A percentile compares a stretch with the other conserved stretches of the same genome.
These are phyloP conservation scores for Petrophora chlorosata DNA, from an alignment of 2,888 invertebrate genomes.

Conservation along the genomic window DNA sequence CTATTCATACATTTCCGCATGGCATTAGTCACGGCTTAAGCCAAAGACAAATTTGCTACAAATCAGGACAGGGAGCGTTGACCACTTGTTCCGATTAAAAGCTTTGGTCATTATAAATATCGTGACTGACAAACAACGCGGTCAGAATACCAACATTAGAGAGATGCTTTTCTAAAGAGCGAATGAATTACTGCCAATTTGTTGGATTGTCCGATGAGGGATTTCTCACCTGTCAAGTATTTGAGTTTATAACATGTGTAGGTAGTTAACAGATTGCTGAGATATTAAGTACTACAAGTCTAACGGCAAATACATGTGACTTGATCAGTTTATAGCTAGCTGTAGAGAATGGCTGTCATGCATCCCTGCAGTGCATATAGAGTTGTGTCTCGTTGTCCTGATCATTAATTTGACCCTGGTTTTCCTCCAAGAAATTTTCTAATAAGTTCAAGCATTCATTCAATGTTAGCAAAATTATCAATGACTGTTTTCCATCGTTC, in stretches of 20 bases:
- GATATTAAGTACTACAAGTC: too few relatives aligned
- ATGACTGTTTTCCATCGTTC: too few relatives aligned
- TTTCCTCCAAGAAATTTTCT: too few relatives aligned
- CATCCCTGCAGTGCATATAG: too few relatives aligned
- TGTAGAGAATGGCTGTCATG: too few relatives aligned
- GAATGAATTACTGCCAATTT: constrained; percentile 20
- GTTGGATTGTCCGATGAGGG: constrained; percentile 15
- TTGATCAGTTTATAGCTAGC: too few relatives aligned
- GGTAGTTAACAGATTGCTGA: constrained; percentile 4
- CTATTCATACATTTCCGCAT: constrained; percentile 45
- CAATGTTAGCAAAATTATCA: too few relatives aligned
- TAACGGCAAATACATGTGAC: too few relatives aligned
- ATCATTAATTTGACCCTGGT: too few relatives aligned
- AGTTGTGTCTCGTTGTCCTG: too few relatives aligned
- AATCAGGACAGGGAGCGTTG: constrained; percentile 45
- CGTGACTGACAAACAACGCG: constrained; percentile 34
- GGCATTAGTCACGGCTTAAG: constrained; percentile 58
- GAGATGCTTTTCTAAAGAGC: constrained; percentile 6
- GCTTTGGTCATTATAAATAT: constrained; percentile 35
- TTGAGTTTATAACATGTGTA: constrained; percentile 3
- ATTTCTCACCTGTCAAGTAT: constrained; percentile 11
- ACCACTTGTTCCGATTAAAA: constrained; percentile 42
- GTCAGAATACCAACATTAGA: constrained; percentile 23
- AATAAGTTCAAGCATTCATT: too few relatives aligned
- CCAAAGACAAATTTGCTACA: constrained; percentile 46